Conservation (phyloP, 2,888 invertebrate genomes). For the Pediacus dermestoides region DNA sequence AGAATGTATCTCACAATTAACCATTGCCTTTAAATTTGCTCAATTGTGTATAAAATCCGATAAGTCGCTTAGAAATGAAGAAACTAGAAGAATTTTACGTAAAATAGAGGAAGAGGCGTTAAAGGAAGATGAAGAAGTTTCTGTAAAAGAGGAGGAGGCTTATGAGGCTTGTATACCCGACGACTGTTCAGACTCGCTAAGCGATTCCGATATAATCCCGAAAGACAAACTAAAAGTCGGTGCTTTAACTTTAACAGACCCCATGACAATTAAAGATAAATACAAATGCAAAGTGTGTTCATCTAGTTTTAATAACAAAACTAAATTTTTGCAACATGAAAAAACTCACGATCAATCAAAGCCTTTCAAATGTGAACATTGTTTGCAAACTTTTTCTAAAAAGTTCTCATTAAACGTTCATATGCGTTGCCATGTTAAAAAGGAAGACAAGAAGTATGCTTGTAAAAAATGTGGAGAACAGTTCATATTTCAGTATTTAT, state of each 20-base stretch:
- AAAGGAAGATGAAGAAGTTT: constrained; percentile 13
- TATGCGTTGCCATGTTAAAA: constrained; percentile 29
- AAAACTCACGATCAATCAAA: constrained; percentile 30
- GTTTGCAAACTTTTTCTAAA: constrained; percentile 29
- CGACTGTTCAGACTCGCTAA: too few species aligned
- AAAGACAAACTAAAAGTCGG: constrained; percentile 1
- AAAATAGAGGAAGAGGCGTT: constrained; percentile 32
- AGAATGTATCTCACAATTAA: constrained; percentile 20
- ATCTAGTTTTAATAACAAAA: constrained; percentile 32
- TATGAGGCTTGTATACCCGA: too few species aligned
- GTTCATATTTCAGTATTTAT: constrained; percentile 37
- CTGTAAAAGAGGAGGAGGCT: too few species aligned
- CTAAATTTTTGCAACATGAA: constrained; percentile 28
- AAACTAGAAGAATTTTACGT: constrained; percentile 28
- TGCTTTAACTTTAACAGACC: background rate
- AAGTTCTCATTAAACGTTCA: constrained; percentile 31
- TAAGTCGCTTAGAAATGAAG: constrained; percentile 25
- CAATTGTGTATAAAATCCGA: constrained; percentile 29
- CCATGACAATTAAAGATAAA: too few species aligned
- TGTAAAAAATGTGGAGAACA: constrained; percentile 36
- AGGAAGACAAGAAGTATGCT: constrained; percentile 28
- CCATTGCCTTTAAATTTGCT: constrained; percentile 22
- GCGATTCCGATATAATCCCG: background rate
- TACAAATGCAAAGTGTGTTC: constrained; percentile 30
- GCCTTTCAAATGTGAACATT: constrained; percentile 32